Evolutionary conservation across 2,113 vertebrate species (phyloP).

Genomic region (Gallinago undulata): DNA sequence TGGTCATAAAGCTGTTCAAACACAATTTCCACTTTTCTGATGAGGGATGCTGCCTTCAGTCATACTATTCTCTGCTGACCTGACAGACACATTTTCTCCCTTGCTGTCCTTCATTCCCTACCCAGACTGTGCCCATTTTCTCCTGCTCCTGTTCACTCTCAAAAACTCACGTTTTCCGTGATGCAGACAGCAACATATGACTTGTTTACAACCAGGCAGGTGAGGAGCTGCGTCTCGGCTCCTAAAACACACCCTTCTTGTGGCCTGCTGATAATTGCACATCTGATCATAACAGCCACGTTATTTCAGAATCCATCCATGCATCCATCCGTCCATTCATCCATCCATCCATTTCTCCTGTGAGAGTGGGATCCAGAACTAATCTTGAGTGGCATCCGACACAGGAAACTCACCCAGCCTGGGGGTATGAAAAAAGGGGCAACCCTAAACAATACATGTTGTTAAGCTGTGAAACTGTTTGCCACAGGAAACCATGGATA

Average conservation of each 20-base stretch:
- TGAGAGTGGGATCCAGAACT: not conserved
- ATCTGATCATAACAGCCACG: not conserved
- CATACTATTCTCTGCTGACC: not conserved
- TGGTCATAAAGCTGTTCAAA: not conserved
- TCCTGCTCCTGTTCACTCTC: not conserved
- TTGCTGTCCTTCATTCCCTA: not conserved
- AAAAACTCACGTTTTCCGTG: not conserved
- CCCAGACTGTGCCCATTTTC: not conserved
- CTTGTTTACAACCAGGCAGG: not conserved
- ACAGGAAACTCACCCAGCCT: not conserved
- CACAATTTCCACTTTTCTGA: not conserved
- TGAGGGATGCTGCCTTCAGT: not conserved
- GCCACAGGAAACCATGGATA: constrained; percentile 39
- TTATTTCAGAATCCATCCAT: not conserved
- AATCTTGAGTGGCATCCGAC: not conserved
- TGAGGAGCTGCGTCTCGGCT: not conserved
- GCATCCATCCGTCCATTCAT: not conserved
- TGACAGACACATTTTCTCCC: not conserved
- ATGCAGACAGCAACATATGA: not conserved
- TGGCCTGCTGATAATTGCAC: not conserved
- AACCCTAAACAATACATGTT: not conserved
- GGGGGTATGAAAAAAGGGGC: not conserved
- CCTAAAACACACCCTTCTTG: not conserved
- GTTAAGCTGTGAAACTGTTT: constrained; percentile 37
- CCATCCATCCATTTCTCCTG: not conserved